Percentiles rank a stretch among this genome's conserved stretches.
Conservation (phyloP, 2,113 vertebrate genomes). For the Epinephelus moara region DNA sequence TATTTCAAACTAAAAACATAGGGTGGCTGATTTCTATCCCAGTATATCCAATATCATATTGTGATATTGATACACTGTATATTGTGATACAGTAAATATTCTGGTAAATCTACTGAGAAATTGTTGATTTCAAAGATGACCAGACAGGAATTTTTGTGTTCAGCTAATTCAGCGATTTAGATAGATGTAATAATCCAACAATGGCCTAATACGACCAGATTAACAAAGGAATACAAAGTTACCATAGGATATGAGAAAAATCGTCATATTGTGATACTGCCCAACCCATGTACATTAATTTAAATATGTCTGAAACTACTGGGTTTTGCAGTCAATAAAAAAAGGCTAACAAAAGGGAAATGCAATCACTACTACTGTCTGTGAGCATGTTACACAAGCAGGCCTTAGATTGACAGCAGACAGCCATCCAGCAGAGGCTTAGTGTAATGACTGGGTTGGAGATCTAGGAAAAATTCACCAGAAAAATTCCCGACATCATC, state of each 20-base stretch:
- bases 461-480: conserved; percentile 50
- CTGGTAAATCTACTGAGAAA: neutral
- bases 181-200: neutral
- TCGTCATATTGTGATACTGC: neutral
- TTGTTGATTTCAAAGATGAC: neutral
- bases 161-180: neutral
- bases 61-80: too few species aligned
- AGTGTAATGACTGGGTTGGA: conserved; percentile 65
- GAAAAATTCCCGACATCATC: conserved; percentile 56
- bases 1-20: neutral
- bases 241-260: neutral
- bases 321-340: neutral
- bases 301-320: neutral
- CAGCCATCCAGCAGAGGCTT: conserved; percentile 55
- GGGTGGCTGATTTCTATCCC: too few species aligned
- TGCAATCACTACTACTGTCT: neutral
- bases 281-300: neutral
- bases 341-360: neutral
- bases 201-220: neutral
- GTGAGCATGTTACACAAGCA: conserved; percentile 26
- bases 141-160: neutral
- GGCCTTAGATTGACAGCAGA: conserved; percentile 42
- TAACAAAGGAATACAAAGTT: neutral
- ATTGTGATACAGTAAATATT: neutral
- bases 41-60: too few species aligned